Evolutionary conservation across 2,888 invertebrate species (phyloP), one percentile per base, ranked within the genome.

Genomic region (Cryptophagus acutangulus): DNA sequence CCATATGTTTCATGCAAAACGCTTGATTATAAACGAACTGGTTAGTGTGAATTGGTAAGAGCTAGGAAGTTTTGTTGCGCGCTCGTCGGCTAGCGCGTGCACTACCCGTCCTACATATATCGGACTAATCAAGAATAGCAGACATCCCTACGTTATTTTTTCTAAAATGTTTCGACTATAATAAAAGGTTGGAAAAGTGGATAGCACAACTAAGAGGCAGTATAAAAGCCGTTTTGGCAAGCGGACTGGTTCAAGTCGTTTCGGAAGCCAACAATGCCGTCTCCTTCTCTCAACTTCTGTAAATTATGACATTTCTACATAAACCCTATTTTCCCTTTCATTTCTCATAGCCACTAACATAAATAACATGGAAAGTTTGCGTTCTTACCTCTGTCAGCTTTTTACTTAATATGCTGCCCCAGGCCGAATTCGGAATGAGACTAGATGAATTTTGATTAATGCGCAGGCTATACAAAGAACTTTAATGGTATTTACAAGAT

Each of bases 321-420:
- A 61, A 61, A 60, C 59, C 62, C 59, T 58, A 61, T 62, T 62
- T 62, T 63, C 61, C 59, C 58, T 63, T 62, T 62, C 63, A 63
- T 62, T 63, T 63, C 61, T 63, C 62, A 60, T 61, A 55, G 55
- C 55, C 53, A 53, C 53, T 46, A 54, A 54, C 57, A 59, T 62
- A 61, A 62, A 61, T 63, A 55, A 53, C 47, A 40, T 37, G 38
- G n/a, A 41, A 20, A 12, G 35, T 38, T 37, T 40, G 33, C 35
- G 38, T 35, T 40, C 38, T 33, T 45, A 45, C 48, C 40, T 48
- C 41, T 45, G 46, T 48, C 45, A 41, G 43, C 35, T 38, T 39
- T 45, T 41, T 44, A 41, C 43, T 43, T 38, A 33, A 40, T 26
- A 30, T 35, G 43, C 35, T 43, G 43, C 41, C 42, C n/a, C n/a